Base-by-base conservation (phyloP, 2,797 vertebrate species). In the Myotis myotis region DNA sequence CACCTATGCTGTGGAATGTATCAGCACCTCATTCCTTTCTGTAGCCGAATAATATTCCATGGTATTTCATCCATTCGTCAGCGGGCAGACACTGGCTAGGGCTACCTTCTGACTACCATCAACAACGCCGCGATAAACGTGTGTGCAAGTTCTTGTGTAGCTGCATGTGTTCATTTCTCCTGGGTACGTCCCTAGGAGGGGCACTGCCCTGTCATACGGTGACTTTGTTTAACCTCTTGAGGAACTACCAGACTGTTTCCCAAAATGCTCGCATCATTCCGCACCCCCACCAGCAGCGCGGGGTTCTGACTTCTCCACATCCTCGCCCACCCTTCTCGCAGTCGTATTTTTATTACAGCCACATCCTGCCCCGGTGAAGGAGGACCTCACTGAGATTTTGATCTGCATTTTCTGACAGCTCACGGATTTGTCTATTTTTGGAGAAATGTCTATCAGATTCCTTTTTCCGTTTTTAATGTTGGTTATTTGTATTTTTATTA, bases 401-500 rank as follows among this genome's bases (percentile, higher is more conserved):
- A 57, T 66, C 23, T 64, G 10, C 36, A 60, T 28, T 95, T 70
- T 44, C 78, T 44, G 51, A n/a, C 4, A 51, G 85, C 33, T 51
- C 51, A 23, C 1, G n/a, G 6, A 84, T 33, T 0, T 8, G 51
- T 79, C 36, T 64, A 13, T 53, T 87, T 78, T n/a, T 53, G 62
- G 19, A 94, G 53, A 80, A 44, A 68, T 1, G 12, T 81, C 66
- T 74, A 28, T 16, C 70, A 66, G 44, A 53, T 23, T 22, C 44
- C 44, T 93, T 82, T 79, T 30, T 9, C 47, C 23, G 7, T 33
- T 76, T 79, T 82, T 41, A 12, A 75, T 64, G 53, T 76, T 8
- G 38, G 80, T 57, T 71, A 81, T 49, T 19, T 51, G 5, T 44
- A 51, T 60, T 79, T 76, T 76, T 51, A 79, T 41, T 82, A 93